These are phyloP conservation scores for Perodicticus potto DNA, from an alignment of 2,797 vertebrate genomes.

Conservation along the genomic window DNA sequence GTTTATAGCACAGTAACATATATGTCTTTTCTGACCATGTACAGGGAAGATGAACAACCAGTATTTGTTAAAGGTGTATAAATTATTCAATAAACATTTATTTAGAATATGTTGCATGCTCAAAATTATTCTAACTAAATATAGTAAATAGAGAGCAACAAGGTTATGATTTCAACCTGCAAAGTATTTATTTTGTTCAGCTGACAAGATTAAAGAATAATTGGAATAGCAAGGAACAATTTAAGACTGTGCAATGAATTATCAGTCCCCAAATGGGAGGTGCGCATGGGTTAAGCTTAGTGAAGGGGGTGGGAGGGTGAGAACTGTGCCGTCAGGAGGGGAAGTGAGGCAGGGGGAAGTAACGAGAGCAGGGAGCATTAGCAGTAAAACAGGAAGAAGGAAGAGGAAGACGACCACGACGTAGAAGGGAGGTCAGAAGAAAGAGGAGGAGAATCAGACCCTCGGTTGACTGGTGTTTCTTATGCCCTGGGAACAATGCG, in stretches of 20 bases:
- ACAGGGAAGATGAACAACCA: not conserved
- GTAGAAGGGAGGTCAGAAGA: not conserved
- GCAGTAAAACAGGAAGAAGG: not conserved
- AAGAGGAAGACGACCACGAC: not conserved
- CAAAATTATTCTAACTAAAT: not conserved
- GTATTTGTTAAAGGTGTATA: not conserved
- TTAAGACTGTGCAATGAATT: not conserved
- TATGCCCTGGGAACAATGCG: not conserved
- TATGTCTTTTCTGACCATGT: not conserved
- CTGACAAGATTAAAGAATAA: conserved; percentile 4
- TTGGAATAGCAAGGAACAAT: not conserved
- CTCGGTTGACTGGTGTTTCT: accelerated
- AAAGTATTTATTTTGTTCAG: not conserved
- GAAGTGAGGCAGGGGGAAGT: not conserved
- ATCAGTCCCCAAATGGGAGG: not conserved
- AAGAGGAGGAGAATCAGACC: not conserved
- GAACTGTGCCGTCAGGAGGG: not conserved
- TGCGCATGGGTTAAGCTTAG: not conserved
- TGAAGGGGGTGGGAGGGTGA: not conserved
- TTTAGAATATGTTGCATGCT: not conserved
- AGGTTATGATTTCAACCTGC: not conserved
- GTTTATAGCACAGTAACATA: not conserved
- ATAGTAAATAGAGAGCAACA: not conserved
- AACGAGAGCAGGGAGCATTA: not conserved
- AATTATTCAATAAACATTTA: not conserved